These are phyloP conservation scores for Etheostoma spectabile DNA, from an alignment of 2,113 vertebrate genomes.

Conservation along the genomic window DNA sequence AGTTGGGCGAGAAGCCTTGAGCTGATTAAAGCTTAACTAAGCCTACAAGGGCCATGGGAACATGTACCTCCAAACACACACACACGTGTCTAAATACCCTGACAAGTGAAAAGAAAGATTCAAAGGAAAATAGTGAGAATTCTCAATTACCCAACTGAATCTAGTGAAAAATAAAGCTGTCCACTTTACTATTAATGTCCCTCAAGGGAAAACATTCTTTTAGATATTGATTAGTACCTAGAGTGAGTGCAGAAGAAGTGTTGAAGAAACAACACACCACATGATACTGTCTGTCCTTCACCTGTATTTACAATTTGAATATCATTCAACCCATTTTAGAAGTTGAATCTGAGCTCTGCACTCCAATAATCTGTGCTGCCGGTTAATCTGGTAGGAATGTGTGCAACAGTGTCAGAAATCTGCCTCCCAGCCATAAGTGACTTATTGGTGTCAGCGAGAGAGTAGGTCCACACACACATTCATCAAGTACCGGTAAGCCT, in stretches of 20 bases:
- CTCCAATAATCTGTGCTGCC: conserved; percentile 53
- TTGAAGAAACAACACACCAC: not conserved
- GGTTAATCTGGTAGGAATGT: conserved; percentile 73
- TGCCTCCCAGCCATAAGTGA: conserved; percentile 34
- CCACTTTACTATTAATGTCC: not conserved
- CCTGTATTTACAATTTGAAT: not conserved
- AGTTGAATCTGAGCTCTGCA: conserved; percentile 41
- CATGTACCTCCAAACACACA: conserved; percentile 43
- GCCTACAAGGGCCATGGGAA: conserved; percentile 58
- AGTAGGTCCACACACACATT: conserved; percentile 6
- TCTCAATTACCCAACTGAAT: not conserved
- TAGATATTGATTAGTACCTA: too few relatives aligned
- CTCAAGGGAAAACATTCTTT: not conserved
- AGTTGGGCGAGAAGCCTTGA: conserved; percentile 62
- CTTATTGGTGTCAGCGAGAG: conserved; percentile 14
- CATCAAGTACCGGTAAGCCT: not conserved
- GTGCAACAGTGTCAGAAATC: conserved; percentile 56
- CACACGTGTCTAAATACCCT: not conserved
- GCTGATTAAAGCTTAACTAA: conserved; percentile 79
- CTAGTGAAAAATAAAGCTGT: not conserved
- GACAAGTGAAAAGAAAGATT: conserved; percentile 30
- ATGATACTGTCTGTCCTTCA: not conserved
- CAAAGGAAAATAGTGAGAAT: not conserved
- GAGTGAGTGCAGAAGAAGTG: not conserved
- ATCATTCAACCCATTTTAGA: not conserved